These are phyloP conservation scores for Eulemur albifrons DNA, from an alignment of 2,797 vertebrate genomes.

Conservation along the genomic window DNA sequence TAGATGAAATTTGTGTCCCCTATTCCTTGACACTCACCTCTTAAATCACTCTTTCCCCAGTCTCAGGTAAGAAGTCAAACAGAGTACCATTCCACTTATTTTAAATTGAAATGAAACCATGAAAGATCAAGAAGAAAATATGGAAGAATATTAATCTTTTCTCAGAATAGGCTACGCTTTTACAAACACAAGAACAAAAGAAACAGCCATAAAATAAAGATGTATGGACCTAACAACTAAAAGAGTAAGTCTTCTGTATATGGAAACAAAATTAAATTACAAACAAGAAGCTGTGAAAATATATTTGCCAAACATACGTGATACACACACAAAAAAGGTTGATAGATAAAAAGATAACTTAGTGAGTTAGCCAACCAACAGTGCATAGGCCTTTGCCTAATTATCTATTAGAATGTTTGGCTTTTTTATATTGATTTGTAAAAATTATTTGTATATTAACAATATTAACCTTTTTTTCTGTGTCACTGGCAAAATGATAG, in stretches of 20 bases:
- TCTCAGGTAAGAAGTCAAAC: background rate
- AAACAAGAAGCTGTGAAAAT: background rate
- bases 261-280: slow-evolving; percentile 27
- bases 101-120: slow-evolving; percentile 41
- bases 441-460: background rate
- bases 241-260: background rate
- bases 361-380: background rate
- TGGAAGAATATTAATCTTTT: background rate
- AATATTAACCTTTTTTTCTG: background rate
- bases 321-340: background rate
- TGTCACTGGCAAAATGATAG: background rate
- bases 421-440: slow-evolving; percentile 20
- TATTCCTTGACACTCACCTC: background rate
- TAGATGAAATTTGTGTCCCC: background rate
- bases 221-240: background rate
- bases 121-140: slow-evolving; percentile 24
- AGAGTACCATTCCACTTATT: background rate
- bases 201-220: slow-evolving; percentile 2
- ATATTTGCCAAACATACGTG: background rate
- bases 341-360: background rate
- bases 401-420: slow-evolving; percentile 15
- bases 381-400: background rate
- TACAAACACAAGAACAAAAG: slow-evolving; percentile 22
- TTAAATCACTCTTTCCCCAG: background rate
- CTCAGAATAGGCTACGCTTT: background rate